These are phyloP conservation scores for Trichonephila clavata DNA, from an alignment of 1,140 invertebrate species.

Conservation along the genomic window DNA sequence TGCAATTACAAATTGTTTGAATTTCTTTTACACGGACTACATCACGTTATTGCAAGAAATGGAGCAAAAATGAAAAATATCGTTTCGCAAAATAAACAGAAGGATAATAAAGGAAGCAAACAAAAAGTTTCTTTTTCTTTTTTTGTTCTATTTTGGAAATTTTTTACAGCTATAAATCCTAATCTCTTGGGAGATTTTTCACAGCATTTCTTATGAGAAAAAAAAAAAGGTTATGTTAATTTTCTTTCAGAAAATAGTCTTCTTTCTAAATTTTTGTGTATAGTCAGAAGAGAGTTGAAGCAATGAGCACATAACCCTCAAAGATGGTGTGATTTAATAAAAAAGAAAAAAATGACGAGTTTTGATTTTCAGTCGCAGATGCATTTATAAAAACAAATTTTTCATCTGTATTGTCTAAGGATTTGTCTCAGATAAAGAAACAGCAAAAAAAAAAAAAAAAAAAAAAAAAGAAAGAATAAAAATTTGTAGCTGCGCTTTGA, in stretches of 20 bases:
- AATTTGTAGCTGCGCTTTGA: no score
- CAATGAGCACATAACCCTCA: not conserved
- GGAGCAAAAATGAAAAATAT: not conserved
- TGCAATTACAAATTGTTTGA: conserved; percentile 14
- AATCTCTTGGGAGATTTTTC: not conserved
- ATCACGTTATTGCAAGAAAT: not conserved
- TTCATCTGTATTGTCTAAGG: not conserved
- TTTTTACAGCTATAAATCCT: not conserved
- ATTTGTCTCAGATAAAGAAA: not conserved
- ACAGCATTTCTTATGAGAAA: not conserved
- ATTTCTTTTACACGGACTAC: not conserved
- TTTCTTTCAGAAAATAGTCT: conserved; percentile 3
- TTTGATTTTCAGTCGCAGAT: not conserved
- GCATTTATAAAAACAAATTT: not conserved
- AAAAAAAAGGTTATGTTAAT: not conserved
- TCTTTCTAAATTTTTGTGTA: not conserved
- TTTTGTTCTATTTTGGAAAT: not conserved
- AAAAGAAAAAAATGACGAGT: not conserved
- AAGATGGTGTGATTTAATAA: not conserved
- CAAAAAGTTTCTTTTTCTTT: not conserved
- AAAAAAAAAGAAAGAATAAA: no score
- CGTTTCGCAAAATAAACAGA: not conserved
- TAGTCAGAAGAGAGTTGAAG: not conserved
- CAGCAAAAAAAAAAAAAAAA: no score
- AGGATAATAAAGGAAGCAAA: not conserved